Evolutionary conservation across 2,797 vertebrate genomes (phyloP).

Genomic region (Orestias chungarensis): DNA sequence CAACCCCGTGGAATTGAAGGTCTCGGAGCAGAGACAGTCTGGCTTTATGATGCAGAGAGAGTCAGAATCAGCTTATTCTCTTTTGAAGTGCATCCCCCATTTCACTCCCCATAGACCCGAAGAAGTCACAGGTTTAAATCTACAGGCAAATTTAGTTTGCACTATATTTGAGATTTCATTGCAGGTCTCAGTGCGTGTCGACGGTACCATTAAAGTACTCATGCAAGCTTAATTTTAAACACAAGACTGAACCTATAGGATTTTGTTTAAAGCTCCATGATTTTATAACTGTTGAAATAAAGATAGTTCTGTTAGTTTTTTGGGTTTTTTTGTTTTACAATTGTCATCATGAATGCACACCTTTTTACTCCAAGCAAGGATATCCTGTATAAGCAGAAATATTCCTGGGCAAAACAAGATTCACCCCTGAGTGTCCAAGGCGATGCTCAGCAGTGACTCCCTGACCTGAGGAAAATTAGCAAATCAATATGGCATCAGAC

Average conservation of each 20-base stretch:
- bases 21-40: slow-evolving; percentile 1
- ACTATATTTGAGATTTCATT: slow-evolving; percentile 55
- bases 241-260: slow-evolving; percentile 11
- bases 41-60: slow-evolving; percentile 22
- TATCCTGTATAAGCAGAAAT: neutral
- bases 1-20: slow-evolving; percentile 10
- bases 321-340: slow-evolving; percentile 17
- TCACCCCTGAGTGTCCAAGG: neutral
- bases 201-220: slow-evolving; percentile 26
- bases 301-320: neutral
- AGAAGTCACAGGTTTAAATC: slow-evolving; percentile 47
- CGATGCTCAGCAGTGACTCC: neutral
- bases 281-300: slow-evolving; percentile 34
- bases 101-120: slow-evolving; percentile 17
- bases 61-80: slow-evolving; percentile 30
- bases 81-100: slow-evolving; percentile 19
- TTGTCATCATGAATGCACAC: neutral
- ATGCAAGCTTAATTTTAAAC: slow-evolving; percentile 40
- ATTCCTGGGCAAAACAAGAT: slow-evolving; percentile 4
- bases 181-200: slow-evolving; percentile 41
- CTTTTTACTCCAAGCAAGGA: neutral
- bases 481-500: slow-evolving; percentile 7
- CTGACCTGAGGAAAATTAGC: neutral
- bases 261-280: slow-evolving; percentile 21
- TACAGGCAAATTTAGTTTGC: slow-evolving; percentile 49